Percentiles rank a stretch among this genome's conserved stretches.
Evolutionary conservation across 37 sponge, comb jelly and placozoan species (phyloP).

Genomic region (Chondrosia reniformis): DNA sequence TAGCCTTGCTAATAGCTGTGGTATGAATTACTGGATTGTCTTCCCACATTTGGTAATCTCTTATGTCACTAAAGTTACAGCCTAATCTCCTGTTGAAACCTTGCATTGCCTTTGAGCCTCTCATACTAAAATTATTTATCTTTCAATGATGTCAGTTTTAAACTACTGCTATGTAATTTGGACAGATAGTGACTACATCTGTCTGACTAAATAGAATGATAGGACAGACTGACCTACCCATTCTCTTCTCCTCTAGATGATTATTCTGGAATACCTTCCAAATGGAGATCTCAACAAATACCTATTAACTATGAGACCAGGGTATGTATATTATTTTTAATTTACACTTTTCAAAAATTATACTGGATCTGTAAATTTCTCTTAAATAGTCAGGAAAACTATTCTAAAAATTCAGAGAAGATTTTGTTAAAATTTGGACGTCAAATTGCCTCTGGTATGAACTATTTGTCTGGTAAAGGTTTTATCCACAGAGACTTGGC

Average conservation of each 20-base stretch:
- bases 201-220: too few species aligned
- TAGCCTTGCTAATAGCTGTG: too few species aligned
- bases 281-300: slow-evolving; percentile 52
- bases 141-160: too few species aligned
- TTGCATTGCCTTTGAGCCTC: too few species aligned
- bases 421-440: not conserved
- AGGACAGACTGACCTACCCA: too few species aligned
- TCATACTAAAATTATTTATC: too few species aligned
- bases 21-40: too few species aligned
- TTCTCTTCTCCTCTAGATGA: slow-evolving; percentile 45
- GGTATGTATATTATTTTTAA: not conserved
- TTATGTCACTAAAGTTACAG: too few species aligned
- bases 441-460: not conserved
- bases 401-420: not conserved
- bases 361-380: not conserved
- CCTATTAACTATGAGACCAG: not conserved
- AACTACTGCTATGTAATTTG: too few species aligned
- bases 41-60: too few species aligned
- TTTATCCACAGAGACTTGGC: not conserved
- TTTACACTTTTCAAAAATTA: not conserved
- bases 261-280: slow-evolving; percentile 61
- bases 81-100: too few species aligned
- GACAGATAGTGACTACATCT: too few species aligned
- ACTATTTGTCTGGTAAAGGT: not conserved
- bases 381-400: not conserved